phyloP scores from a whole-genome alignment of 1,140 invertebrate species.

The Stenopsyche tienmushanensis region DNA sequence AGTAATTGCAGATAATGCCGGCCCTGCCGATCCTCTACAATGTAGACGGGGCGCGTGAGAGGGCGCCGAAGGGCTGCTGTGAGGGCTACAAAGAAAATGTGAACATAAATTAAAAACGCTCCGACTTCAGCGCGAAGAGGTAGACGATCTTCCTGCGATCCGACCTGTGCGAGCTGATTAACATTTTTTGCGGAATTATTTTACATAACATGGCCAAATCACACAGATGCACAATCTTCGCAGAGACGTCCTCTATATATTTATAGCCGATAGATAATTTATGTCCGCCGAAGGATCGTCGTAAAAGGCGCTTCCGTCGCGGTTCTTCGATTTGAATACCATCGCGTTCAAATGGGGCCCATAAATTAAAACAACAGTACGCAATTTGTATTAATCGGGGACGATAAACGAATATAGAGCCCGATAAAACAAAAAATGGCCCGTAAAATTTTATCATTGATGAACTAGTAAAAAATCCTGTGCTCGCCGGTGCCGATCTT shows the following conservation, averaged over 20 bases:
- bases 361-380: neutral
- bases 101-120: neutral
- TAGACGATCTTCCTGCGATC: too few species aligned
- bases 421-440: neutral
- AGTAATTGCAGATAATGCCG: conserved; percentile 28
- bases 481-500: neutral
- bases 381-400: neutral
- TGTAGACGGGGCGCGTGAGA: neutral
- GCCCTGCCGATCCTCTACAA: neutral
- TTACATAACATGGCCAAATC: too few species aligned
- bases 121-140: neutral
- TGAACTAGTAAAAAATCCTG: neutral
- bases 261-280: too few species aligned
- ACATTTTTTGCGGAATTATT: too few species aligned
- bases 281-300: too few species aligned
- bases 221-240: neutral
- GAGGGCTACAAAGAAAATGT: too few species aligned
- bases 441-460: neutral
- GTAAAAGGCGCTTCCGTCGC: too few species aligned
- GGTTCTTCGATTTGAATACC: too few species aligned
- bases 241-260: too few species aligned
- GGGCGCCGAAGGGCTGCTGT: neutral
- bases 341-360: neutral
- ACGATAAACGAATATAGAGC: neutral
- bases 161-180: too few species aligned